Evolutionary conservation across 1,140 invertebrate species (phyloP).

Genomic region (Centruroides sculpturatus): DNA sequence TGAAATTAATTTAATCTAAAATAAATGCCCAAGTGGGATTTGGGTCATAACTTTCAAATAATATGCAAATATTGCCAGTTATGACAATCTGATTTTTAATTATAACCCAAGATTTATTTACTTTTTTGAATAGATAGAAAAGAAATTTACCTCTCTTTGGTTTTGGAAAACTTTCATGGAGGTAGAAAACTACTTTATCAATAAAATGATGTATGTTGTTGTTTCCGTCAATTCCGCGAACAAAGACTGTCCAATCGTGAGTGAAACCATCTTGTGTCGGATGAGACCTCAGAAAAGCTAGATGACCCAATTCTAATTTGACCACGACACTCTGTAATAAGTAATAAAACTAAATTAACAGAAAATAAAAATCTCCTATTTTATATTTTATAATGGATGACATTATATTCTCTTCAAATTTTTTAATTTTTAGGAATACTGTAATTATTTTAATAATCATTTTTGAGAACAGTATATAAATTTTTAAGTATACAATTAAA

Average conservation of each 20-base stretch:
- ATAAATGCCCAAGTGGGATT: no score
- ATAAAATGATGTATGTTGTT: conserved; percentile 77
- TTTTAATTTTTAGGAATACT: no score
- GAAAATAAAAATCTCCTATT: no score
- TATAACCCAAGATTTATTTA: neutral
- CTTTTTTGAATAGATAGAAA: neutral
- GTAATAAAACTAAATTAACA: neutral
- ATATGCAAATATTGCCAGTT: no score
- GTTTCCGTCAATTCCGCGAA: conserved; percentile 64
- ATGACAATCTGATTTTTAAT: no score
- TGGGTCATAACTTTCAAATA: no score
- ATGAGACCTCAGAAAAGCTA: conserved; percentile 57
- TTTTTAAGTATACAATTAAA: no score
- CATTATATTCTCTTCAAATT: no score
- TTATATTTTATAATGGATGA: no score
- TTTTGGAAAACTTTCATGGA: conserved; percentile 83
- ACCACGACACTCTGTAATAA: conserved; percentile 44
- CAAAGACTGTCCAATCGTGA: conserved; percentile 96
- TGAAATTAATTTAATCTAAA: no score
- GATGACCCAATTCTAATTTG: conserved; percentile 81
- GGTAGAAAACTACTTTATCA: conserved; percentile 84
- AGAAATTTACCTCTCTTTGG: conserved; percentile 45
- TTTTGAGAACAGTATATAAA: no score
- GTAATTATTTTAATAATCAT: no score
- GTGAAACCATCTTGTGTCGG: conserved; percentile 81